These are phyloP conservation scores for Prunella himalayana DNA, from an alignment of 2,113 vertebrate species.

Conservation along the genomic window DNA sequence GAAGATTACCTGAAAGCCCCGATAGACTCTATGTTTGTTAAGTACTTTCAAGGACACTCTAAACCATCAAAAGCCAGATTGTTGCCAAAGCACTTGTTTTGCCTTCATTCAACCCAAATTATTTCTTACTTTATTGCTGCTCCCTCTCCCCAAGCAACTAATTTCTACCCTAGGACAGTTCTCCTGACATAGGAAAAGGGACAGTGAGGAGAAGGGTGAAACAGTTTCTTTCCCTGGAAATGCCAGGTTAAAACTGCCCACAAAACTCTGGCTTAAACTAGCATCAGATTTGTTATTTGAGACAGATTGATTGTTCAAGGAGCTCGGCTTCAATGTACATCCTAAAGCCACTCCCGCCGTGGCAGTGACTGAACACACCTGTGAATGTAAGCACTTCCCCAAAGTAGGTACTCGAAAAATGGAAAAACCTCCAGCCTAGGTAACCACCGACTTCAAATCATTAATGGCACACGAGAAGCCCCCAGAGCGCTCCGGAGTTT, in stretches of 20 bases:
- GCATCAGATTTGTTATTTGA: background rate
- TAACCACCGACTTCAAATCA: background rate
- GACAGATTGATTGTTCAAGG: background rate
- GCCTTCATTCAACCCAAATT: background rate
- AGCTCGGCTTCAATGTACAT: background rate
- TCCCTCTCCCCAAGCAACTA: background rate
- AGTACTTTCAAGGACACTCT: background rate
- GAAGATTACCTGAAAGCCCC: background rate
- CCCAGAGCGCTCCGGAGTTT: background rate
- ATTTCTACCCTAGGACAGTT: background rate
- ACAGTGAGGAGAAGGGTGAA: background rate
- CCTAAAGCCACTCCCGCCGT: background rate
- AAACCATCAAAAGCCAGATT: background rate
- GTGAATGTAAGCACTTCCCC: background rate
- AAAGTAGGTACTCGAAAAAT: background rate
- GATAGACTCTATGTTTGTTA: background rate
- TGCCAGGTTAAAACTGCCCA: background rate
- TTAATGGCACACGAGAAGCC: background rate
- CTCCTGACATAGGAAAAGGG: background rate
- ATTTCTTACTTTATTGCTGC: background rate
- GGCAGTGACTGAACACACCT: background rate
- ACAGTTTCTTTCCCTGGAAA: background rate
- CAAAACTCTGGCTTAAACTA: background rate
- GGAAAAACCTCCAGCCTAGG: background rate
- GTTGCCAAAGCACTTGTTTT: background rate